Base-by-base conservation (phyloP, 2,797 vertebrate species). In the Neomorphus geoffroyi region DNA sequence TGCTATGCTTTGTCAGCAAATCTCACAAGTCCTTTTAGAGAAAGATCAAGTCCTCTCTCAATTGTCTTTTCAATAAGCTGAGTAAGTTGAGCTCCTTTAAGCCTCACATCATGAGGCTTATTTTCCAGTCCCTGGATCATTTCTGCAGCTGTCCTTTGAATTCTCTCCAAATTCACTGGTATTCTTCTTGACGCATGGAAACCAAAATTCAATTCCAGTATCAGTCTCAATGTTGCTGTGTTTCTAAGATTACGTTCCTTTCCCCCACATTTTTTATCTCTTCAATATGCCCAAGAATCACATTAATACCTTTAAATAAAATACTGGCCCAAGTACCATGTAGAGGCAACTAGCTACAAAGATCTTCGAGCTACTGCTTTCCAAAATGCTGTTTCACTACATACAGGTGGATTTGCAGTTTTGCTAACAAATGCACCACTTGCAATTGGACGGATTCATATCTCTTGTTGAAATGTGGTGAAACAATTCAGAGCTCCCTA, bases 101-200 rank as follows among this genome's bases (percentile, higher is more conserved):
- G 94, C 94, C 86, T 92, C 85, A 70, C 91, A 96, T 95, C 94
- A 90, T 91, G 94, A 95, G 86, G 85, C 80, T 96, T 94, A 94
- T 96, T 95, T 96, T 95, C 91, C 93, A 97, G 94, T 86, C 90
- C 87, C 93, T 94, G 83, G 91, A 97, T 96, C 94, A 94, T 85
- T 97, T 96, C 88, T 96, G 90, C 93, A 93, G 94, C 94, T 95
- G 90, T 93, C 96, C 93, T 97, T 86, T 96, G 95, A 96, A 95
- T 96, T 90, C 79, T 58, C 92, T 96, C 96, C 96, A 95, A 96
- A 94, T 60, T 93, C 74, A 94, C 67, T 94, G 91, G 73, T 90
- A 96, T 92, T 92, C 93, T 86, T 95, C 92, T 94, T 84, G 73
- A 92, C 94, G 94, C 78, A 81, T 54, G 72, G 90, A 95, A 93